Conservation (phyloP, 2,797 vertebrate genomes). For the Trichosurus vulpecula region DNA sequence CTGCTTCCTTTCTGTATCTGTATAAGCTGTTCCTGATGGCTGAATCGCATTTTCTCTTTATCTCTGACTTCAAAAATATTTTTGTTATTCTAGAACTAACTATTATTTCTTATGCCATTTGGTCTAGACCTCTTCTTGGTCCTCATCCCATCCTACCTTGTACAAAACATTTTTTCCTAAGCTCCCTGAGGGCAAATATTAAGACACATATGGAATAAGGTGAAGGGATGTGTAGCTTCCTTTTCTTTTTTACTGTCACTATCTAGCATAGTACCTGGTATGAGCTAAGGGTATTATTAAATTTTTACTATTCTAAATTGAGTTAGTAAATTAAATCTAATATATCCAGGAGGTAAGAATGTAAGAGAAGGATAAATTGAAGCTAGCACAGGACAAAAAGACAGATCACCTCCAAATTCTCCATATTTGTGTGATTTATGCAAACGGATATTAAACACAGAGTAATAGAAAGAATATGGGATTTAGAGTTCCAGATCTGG, state of each 20-base stretch:
- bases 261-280: background rate
- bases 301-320: background rate
- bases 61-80: background rate
- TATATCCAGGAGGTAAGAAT: background rate
- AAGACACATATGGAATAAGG: background rate
- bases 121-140: background rate
- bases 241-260: background rate
- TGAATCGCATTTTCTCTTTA: background rate
- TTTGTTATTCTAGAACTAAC: background rate
- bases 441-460: background rate
- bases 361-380: background rate
- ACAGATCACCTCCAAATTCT: background rate
- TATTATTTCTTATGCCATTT: background rate
- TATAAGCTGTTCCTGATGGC: background rate
- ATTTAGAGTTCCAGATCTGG: background rate
- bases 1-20: background rate
- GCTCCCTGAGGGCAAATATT: background rate
- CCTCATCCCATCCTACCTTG: background rate
- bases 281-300: background rate
- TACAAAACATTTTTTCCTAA: background rate
- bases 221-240: background rate
- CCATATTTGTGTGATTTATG: background rate
- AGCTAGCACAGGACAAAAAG: background rate
- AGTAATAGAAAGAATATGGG: background rate
- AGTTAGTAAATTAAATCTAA: background rate